Base-by-base conservation (phyloP, 2,797 vertebrate genomes). In the Cuculus canorus region DNA sequence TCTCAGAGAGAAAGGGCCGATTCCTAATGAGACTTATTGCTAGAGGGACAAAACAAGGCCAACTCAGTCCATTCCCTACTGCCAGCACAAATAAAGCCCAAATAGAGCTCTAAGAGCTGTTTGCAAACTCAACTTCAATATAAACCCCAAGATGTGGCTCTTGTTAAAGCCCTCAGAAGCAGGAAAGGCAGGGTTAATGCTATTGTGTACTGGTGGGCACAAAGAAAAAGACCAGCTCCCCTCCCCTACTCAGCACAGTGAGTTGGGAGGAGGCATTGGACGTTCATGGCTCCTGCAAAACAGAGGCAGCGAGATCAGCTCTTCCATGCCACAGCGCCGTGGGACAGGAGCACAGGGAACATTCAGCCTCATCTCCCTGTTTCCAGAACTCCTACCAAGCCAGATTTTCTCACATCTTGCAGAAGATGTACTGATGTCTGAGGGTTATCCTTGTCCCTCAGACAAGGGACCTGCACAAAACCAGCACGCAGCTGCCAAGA, bases 61-160 rank as follows among this genome's bases (percentile, higher is more conserved):
- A 81, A 61, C 87, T 71, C 69, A 16, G 70, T n/a, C 50, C 43
- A 1, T 24, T 19, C 54, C 60, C 57, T 88, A 91, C 86, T 56
- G 78, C 90, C 90, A 81, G 87, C 80, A 33, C 86, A 89, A 94
- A 89, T 33, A 10, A 93, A 96, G 78, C 95, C 59, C 94, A 54
- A 32, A 23, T 0, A 64, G 28, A 96, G 85, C 88, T 60, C 70
- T 7, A 77, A 64, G 53, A 73, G 22, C 79, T 33, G 3, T 33
- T 7, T 95, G 72, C 82, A 66, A 96, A 93, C 63, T 50, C 37
- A 78, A 25, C 41, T 24, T 80, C 27, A 83, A 90, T 30, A 82
- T 30, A 66, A 84, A 71, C 39, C 39, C 57, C 11, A 65, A 47
- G 25, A 59, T n/a, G n/a, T 4, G 43, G 8, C 27, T 91, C 78